phyloP scores from a whole-genome alignment of 1,140 invertebrate species.

The Bombus picipes region DNA sequence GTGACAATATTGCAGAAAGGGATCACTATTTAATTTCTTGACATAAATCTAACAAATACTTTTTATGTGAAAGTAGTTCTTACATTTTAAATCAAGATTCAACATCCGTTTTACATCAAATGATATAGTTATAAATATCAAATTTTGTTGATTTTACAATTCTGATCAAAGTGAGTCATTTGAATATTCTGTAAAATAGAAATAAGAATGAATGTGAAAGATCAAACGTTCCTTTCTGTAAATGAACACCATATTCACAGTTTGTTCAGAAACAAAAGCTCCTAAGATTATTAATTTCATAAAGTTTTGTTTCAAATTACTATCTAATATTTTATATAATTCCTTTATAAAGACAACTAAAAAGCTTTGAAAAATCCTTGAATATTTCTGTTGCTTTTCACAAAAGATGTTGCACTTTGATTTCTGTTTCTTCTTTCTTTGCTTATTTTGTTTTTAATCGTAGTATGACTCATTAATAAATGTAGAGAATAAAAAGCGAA shows the following conservation, averaged over 20 bases:
- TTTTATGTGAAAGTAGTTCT: constrained; percentile 9
- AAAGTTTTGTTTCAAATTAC: constrained; percentile 5
- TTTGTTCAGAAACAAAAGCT: constrained; percentile 26
- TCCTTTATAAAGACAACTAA: constrained; percentile 4
- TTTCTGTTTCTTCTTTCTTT: constrained; percentile 37
- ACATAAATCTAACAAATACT: background rate
- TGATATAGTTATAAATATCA: constrained; percentile 2
- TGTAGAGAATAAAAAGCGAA: constrained; percentile 66
- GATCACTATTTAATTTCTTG: constrained; percentile 38
- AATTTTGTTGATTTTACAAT: constrained; percentile 17
- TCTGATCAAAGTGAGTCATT: background rate
- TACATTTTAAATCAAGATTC: constrained; percentile 1
- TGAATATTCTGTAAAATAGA: constrained; percentile 21
- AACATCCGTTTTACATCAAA: background rate
- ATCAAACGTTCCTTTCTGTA: constrained; percentile 40
- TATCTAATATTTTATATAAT: constrained; percentile 17
- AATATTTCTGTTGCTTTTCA: constrained; percentile 1
- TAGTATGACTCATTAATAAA: constrained; percentile 56
- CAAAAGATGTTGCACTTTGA: constrained; percentile 8
- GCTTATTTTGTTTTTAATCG: constrained; percentile 41
- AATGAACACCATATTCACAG: constrained; percentile 8
- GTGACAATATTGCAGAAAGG: constrained; percentile 50
- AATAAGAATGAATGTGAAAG: constrained; percentile 13
- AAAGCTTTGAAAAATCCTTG: background rate
- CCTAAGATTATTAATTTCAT: constrained; percentile 20